Evolutionary conservation across 2,797 vertebrate species (phyloP).

Genomic region (Cyprinodon diabolis): DNA sequence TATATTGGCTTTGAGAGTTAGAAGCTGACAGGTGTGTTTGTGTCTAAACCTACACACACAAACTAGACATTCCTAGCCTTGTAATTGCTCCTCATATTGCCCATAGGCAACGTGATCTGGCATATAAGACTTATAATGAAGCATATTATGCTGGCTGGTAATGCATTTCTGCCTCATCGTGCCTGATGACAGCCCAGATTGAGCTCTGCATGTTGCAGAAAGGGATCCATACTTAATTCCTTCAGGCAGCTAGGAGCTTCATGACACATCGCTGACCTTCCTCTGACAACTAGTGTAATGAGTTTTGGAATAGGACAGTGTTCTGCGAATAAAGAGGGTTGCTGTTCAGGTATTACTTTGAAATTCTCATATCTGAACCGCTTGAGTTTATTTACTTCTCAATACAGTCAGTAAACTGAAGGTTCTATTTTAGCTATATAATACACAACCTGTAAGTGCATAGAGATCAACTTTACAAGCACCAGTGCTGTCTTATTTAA

Average conservation of each 20-base stretch:
- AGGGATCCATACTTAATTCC: slow-evolving; percentile 77
- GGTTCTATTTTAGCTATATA: not conserved
- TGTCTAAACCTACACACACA: slow-evolving; percentile 19
- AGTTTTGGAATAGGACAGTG: slow-evolving; percentile 61
- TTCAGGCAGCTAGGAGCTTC: slow-evolving; percentile 64
- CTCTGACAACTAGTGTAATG: slow-evolving; percentile 73
- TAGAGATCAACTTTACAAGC: not conserved
- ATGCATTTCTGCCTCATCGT: slow-evolving; percentile 75
- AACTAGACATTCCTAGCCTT: slow-evolving; percentile 57
- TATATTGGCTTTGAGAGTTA: slow-evolving; percentile 76
- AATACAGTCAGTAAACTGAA: slow-evolving; percentile 8
- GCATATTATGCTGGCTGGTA: slow-evolving; percentile 74
- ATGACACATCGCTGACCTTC: slow-evolving; percentile 74
- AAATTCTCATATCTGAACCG: slow-evolving; percentile 24
- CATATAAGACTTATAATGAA: slow-evolving; percentile 77
- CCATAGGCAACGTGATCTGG: slow-evolving; percentile 67
- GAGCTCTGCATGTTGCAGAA: slow-evolving; percentile 67
- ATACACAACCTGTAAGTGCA: not conserved
- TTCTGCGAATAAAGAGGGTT: slow-evolving; percentile 58
- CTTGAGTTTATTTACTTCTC: slow-evolving; percentile 11
- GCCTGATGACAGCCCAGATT: slow-evolving; percentile 75
- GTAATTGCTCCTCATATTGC: slow-evolving; percentile 78
- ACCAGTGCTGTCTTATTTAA: not conserved
- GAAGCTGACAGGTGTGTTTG: slow-evolving; percentile 67
- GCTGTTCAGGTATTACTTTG: slow-evolving; percentile 47